A percentile compares a stretch with the other conserved stretches of the same genome.
Evolutionary conservation across 2,797 vertebrate species (phyloP).

Genomic region (Oreortyx pictus): DNA sequence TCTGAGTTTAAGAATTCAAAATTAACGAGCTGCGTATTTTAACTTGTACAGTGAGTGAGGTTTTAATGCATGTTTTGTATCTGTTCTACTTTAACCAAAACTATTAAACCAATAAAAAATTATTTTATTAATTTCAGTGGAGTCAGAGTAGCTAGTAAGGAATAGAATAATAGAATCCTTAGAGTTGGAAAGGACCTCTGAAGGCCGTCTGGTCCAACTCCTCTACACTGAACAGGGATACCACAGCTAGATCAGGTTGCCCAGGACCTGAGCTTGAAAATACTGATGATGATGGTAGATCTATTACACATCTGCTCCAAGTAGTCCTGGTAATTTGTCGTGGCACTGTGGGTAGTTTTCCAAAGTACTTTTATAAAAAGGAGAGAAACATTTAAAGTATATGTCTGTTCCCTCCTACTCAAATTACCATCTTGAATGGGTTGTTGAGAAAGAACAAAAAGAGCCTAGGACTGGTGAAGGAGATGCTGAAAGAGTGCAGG

Average conservation of each 20-base stretch:
- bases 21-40: not conserved
- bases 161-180: too few relatives aligned
- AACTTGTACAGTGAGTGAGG: not conserved
- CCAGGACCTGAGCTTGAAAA: not conserved
- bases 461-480: not conserved
- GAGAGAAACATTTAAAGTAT: not conserved
- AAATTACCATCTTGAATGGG: not conserved
- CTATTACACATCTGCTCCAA: not conserved
- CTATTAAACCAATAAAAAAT: not conserved
- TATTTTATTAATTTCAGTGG: not conserved
- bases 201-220: too few relatives aligned
- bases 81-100: not conserved
- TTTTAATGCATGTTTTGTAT: not conserved
- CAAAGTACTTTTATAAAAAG: not conserved
- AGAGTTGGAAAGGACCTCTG: too few relatives aligned
- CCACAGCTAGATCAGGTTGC: too few relatives aligned
- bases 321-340: not conserved
- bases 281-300: not conserved
- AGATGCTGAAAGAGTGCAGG: not conserved
- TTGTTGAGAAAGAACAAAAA: not conserved
- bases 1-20: not conserved
- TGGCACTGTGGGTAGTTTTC: not conserved
- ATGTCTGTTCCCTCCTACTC: not conserved
- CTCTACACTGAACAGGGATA: too few relatives aligned
- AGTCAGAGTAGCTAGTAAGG: not conserved